phyloP scores from a whole-genome alignment of 2,113 vertebrate genomes.

The Silurus glanis region DNA sequence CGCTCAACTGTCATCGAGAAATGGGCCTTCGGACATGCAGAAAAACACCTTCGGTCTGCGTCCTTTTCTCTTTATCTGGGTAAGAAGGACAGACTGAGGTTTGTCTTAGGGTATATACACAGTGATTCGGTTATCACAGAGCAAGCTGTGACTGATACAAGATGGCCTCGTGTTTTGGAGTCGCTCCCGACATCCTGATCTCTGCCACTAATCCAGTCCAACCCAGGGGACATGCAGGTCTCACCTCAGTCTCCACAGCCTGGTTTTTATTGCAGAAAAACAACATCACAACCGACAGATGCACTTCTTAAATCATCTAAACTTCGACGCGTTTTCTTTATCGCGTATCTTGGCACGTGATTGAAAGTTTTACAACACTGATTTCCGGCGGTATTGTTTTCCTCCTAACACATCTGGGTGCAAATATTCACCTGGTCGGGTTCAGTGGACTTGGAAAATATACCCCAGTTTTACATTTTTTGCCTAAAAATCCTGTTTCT shows the following conservation, averaged over 20 bases:
- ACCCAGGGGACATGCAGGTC: neutral
- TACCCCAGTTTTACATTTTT: neutral
- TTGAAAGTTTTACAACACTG: neutral
- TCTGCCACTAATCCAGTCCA: conserved; percentile 16
- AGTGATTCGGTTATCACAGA: conserved; percentile 21
- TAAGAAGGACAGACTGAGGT: neutral
- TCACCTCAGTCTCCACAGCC: neutral
- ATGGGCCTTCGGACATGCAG: conserved; percentile 31
- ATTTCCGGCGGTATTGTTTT: neutral
- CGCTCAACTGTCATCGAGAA: conserved; percentile 36
- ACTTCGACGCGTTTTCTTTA: neutral
- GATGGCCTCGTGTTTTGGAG: conserved; percentile 51
- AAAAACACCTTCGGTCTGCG: conserved; percentile 21
- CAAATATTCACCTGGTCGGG: neutral
- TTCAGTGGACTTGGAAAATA: neutral
- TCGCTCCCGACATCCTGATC: conserved; percentile 25
- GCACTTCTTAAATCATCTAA: neutral
- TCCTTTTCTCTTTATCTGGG: neutral
- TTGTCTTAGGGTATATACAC: neutral
- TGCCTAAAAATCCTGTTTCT: neutral
- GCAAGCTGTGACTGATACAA: conserved; percentile 32
- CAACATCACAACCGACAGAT: neutral
- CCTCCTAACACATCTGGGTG: neutral
- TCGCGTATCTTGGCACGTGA: neutral
- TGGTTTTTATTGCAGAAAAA: neutral